phyloP scores from a whole-genome alignment of 2,797 vertebrate genomes.

The Acrossocheilus wenchowensis region DNA sequence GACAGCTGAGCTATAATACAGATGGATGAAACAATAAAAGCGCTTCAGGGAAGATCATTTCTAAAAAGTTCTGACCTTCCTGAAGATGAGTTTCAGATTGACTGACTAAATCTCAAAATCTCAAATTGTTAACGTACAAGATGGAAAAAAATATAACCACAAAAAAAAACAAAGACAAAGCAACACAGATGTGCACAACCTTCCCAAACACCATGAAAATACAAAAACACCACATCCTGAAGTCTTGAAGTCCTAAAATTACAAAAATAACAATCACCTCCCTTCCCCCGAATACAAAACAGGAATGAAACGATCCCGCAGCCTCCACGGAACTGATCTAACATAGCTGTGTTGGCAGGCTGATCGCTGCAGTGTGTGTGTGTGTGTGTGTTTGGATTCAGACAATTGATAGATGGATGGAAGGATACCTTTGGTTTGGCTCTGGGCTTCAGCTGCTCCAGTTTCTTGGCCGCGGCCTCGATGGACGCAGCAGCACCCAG shows the following conservation, averaged over 20 bases:
- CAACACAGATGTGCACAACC: not conserved
- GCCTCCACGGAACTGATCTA: conserved; percentile 39
- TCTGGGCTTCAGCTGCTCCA: conserved; percentile 96
- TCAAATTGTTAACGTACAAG: not conserved
- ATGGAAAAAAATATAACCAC: not conserved
- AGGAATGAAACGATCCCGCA: conserved; percentile 43
- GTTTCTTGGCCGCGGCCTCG: conserved; percentile 98
- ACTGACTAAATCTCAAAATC: conserved; percentile 53
- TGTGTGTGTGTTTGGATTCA: conserved; percentile 18
- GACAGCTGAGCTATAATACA: conserved; percentile 47
- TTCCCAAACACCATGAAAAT: conserved; percentile 29
- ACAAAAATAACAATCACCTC: not conserved
- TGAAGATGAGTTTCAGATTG: conserved; percentile 64
- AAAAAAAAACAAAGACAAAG: not conserved
- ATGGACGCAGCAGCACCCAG: conserved; percentile 97
- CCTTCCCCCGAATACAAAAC: not conserved
- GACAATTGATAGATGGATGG: conserved; percentile 1
- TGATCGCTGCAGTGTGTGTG: conserved; percentile 17
- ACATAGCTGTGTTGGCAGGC: conserved; percentile 36
- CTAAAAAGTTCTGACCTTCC: conserved; percentile 63
- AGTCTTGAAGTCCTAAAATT: not conserved
- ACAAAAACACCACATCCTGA: conserved; percentile 45
- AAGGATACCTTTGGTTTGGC: conserved; percentile 93
- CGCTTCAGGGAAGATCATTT: conserved; percentile 64
- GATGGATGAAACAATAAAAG: conserved; percentile 65